Evolutionary conservation across 2,888 invertebrate genomes (phyloP), one percentile per base, ranked within the genome.

Genomic region (Pyrgus malvae): DNA sequence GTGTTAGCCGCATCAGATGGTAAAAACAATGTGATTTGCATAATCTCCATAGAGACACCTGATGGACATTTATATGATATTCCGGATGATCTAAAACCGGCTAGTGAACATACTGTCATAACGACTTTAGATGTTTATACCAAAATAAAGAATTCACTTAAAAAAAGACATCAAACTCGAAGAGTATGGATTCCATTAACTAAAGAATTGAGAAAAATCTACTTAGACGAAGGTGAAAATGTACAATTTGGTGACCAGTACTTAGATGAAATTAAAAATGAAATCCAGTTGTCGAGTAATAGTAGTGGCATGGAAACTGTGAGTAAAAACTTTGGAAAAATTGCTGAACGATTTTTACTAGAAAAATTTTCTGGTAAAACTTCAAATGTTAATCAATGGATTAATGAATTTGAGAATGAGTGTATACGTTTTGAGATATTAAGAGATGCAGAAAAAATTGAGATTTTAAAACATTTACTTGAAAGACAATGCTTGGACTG

Each of bases 341-440:
- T 12, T 3, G 14, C 48, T 6, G 27, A 48, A 8, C 11, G 17
- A 9, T 38, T 48, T 38, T 3, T 48, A 3, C 9, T 48, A 4
- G 38, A 48, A 27, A 48, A 38, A 29, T 54, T 55, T 42, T 42
- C 50, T n/a, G n/a, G 7, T 7, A 56, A 50, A 40, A 57, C 42
- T 16, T 25, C 48, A 41, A 44, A 38, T 44, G 59, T 21, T 33
- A 16, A 25, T 3, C 57, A 59, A 14, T 59, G 57, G 59, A 59
- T 59, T 1, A 27, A 8, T 7, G 51, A 55, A 44, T 60, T 58
- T 56, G 56, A 60, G 17, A 56, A 11, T n/a, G 58, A 60, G 41
- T 60, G 60, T 48, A n/a, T 4, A 21, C 31, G 58, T 16, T 56
- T 55, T 37, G 42, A 56, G 0, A 41, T 60, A 9, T 2, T 16